phyloP scores from a whole-genome alignment of 2,797 vertebrate genomes.

The Sandelia bainsii region DNA sequence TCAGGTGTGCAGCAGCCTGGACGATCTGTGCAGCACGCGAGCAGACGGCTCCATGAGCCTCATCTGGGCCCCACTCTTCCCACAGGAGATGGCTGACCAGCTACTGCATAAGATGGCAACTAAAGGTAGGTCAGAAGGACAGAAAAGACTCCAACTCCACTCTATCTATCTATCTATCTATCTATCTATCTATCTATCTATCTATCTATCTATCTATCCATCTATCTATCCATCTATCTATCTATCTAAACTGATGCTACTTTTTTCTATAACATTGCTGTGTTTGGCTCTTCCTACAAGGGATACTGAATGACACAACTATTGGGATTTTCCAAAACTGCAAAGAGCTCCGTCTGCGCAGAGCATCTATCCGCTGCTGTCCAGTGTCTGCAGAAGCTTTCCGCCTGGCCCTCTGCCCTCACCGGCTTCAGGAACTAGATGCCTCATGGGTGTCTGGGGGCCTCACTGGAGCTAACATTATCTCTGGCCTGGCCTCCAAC shows the following conservation, averaged over 20 bases:
- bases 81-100: conserved; percentile 93
- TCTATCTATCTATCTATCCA: too few species aligned
- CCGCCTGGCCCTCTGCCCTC: conserved; percentile 90
- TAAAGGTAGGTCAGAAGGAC: conserved; percentile 84
- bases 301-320: conserved; percentile 91
- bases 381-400: conserved; percentile 92
- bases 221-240: too few species aligned
- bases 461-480: conserved; percentile 90
- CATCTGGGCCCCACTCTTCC: conserved; percentile 89
- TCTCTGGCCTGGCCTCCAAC: conserved; percentile 90
- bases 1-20: conserved; percentile 90
- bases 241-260: conserved; percentile 42
- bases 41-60: conserved; percentile 91
- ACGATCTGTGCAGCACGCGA: conserved; percentile 89
- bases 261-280: conserved; percentile 45
- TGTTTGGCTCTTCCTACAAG: conserved; percentile 73
- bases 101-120: conserved; percentile 90
- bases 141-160: neutral
- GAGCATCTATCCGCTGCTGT: conserved; percentile 89
- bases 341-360: conserved; percentile 90
- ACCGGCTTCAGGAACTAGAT: conserved; percentile 93
- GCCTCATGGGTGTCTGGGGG: conserved; percentile 90
- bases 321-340: conserved; percentile 92
- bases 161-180: too few species aligned
- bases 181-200: too few species aligned